Percentiles rank a stretch among this genome's conserved stretches.
phyloP scores from a whole-genome alignment of 37 sponge, comb jelly and placozoan genomes.

The Mnemiopsis leidyi region DNA sequence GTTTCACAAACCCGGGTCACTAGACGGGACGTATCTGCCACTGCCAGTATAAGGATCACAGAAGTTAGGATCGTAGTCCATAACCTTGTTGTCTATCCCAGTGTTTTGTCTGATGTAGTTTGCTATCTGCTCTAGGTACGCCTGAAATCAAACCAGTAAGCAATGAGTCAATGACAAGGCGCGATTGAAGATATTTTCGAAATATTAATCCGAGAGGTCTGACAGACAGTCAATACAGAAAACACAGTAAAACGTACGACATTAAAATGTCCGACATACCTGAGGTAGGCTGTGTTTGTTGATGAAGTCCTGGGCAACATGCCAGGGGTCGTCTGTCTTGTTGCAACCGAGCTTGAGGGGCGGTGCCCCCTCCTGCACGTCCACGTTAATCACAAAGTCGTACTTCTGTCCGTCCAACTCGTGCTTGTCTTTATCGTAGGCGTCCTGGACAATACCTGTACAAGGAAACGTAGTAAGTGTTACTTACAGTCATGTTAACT shows the following conservation, averaged over 20 bases:
- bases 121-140: conserved; percentile 45
- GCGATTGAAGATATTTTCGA: too few species aligned
- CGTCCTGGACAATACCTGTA: conserved; percentile 55
- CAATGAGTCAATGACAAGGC: too few species aligned
- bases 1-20: not conserved
- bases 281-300: conserved; percentile 36
- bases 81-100: not conserved
- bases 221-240: too few species aligned
- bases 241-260: not conserved
- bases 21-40: not conserved
- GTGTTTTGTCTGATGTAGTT: conserved; percentile 49
- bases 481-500: too few species aligned
- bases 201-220: too few species aligned
- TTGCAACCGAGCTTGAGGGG: conserved; percentile 55
- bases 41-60: conserved; percentile 1
- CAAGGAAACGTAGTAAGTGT: too few species aligned
- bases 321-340: conserved; percentile 48
- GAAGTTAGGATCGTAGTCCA: not conserved
- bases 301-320: conserved; percentile 60
- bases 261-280: not conserved
- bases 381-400: conserved; percentile 40
- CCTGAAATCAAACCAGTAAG: conserved; percentile 14
- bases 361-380: not conserved
- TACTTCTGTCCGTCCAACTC: conserved; percentile 60
- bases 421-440: conserved; percentile 46